Percentiles rank a stretch among this genome's conserved stretches.
Conservation (phyloP, 2,113 vertebrate genomes). For the Pseudorhombus dupliciocellatus region DNA sequence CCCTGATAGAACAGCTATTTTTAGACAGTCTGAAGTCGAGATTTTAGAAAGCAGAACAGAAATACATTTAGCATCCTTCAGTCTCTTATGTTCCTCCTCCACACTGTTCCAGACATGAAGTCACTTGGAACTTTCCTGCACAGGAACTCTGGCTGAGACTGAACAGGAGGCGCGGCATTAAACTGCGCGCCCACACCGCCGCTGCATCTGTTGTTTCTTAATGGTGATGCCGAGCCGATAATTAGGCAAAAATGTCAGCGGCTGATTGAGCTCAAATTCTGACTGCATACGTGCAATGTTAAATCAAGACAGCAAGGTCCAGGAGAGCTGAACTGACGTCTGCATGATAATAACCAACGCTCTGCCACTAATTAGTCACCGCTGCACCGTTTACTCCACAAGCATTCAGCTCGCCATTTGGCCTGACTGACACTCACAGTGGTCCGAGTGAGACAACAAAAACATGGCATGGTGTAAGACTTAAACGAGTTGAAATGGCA, state of each 20-base stretch:
- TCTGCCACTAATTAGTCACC: conserved; percentile 30
- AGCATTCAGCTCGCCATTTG: conserved; percentile 44
- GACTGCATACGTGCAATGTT: conserved; percentile 4
- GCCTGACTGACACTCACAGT: conserved; percentile 33
- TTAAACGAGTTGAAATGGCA: conserved; percentile 63
- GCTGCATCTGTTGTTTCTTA: conserved; percentile 53
- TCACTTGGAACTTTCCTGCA: not conserved
- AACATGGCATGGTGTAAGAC: conserved; percentile 55
- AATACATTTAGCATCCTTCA: not conserved
- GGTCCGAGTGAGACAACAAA: conserved; percentile 41
- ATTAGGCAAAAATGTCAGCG: conserved; percentile 25
- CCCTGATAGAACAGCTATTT: not conserved
- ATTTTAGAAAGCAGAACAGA: not conserved
- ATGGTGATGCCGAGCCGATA: conserved; percentile 23
- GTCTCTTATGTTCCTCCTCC: not conserved
- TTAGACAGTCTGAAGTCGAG: not conserved
- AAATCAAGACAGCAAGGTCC: conserved; percentile 14
- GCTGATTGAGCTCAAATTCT: conserved; percentile 17
- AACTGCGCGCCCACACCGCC: conserved; percentile 6
- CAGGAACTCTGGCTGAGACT: not conserved
- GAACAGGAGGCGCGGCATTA: conserved; percentile 21
- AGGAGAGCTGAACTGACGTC: conserved; percentile 8
- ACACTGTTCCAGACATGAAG: not conserved
- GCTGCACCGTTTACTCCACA: conserved; percentile 15
- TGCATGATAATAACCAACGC: conserved; percentile 17